Conservation (phyloP, 2,797 vertebrate species). For the Myripristis jacobus region DNA sequence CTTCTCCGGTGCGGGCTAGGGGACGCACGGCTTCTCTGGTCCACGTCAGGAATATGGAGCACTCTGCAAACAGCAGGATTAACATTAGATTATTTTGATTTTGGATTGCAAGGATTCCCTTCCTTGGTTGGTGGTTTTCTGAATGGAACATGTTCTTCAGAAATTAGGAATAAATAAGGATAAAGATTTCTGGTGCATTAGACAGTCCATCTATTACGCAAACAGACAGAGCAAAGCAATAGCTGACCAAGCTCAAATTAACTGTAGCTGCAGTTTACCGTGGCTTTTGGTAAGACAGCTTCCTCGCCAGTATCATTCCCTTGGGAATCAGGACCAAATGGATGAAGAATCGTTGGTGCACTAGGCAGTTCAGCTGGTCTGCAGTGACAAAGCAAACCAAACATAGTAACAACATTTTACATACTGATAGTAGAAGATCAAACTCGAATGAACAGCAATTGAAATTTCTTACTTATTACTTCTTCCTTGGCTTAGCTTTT, state of each 20-base stretch:
- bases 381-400: not conserved
- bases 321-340: constrained; percentile 3
- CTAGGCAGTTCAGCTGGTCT: not conserved
- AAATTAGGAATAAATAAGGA: too few relatives aligned
- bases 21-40: not conserved
- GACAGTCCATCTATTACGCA: too few relatives aligned
- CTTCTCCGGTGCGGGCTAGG: too few relatives aligned
- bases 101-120: not conserved
- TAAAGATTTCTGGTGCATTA: too few relatives aligned
- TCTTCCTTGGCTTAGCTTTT: not conserved
- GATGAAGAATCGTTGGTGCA: not conserved
- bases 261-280: not conserved
- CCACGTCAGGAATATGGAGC: too few relatives aligned
- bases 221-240: too few relatives aligned
- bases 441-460: too few relatives aligned
- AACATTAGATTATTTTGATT: not conserved
- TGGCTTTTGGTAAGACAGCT: not conserved
- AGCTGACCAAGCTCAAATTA: constrained; percentile 8
- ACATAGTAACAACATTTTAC: too few relatives aligned
- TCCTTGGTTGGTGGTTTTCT: too few relatives aligned
- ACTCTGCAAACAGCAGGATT: not conserved
- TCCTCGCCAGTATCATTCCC: not conserved
- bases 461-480: too few relatives aligned
- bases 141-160: too few relatives aligned
- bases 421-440: too few relatives aligned